Percentiles rank a stretch among this genome's conserved stretches.
Evolutionary conservation across 2,797 vertebrate species (phyloP).

Genomic region (Pachyuromys duprasi): DNA sequence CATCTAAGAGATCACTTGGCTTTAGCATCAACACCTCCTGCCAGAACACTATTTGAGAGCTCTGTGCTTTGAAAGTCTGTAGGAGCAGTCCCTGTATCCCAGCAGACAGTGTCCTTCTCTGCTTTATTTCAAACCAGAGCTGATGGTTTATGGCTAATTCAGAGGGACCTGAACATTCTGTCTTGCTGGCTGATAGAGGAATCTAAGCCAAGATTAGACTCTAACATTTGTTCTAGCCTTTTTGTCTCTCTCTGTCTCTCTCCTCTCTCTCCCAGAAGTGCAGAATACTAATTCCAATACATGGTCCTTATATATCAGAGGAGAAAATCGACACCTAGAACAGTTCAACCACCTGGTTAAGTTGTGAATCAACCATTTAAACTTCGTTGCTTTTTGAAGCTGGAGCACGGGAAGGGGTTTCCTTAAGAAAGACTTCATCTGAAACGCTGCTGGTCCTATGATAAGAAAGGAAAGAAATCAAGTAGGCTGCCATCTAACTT

Average conservation of each 20-base stretch:
- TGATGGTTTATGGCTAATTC: background rate
- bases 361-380: background rate
- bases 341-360: background rate
- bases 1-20: background rate
- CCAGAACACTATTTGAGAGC: background rate
- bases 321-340: background rate
- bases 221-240: background rate
- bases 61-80: background rate
- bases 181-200: background rate
- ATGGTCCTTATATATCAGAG: background rate
- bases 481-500: background rate
- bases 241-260: background rate
- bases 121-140: constrained; percentile 2
- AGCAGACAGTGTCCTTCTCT: background rate
- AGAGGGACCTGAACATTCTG: background rate
- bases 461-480: background rate
- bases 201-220: background rate
- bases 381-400: background rate
- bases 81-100: background rate
- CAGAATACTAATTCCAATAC: background rate
- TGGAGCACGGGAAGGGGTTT: background rate
- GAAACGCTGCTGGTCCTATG: background rate
- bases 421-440: constrained; percentile 1
- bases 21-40: background rate
- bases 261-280: background rate